Percentiles rank a stretch among this genome's conserved stretches.
These are phyloP conservation scores for Cheilosia variabilis DNA, from an alignment of 2,888 invertebrate genomes.

Conservation along the genomic window DNA sequence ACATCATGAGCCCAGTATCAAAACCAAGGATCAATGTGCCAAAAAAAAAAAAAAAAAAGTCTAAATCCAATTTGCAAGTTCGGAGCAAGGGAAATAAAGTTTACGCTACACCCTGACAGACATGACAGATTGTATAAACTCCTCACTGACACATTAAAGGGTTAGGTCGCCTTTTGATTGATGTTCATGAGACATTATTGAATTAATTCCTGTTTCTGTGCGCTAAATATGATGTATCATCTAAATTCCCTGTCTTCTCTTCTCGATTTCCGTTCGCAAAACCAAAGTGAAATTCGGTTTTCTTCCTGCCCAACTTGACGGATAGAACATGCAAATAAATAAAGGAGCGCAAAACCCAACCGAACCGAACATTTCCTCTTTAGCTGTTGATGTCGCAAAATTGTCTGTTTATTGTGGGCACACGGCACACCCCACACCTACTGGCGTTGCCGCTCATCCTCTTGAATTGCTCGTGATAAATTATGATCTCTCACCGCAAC, in stretches of 20 bases:
- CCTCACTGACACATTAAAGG: conserved; percentile 37
- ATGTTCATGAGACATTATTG: conserved; percentile 58
- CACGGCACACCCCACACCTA: conserved; percentile 19
- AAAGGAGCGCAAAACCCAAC: conserved; percentile 35
- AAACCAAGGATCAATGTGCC: neutral
- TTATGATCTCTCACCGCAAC: conserved; percentile 45
- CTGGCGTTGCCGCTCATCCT: conserved; percentile 11
- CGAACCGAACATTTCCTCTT: conserved; percentile 31
- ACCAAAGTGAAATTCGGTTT: conserved; percentile 7
- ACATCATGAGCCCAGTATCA: neutral
- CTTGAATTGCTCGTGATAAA: conserved; percentile 53
- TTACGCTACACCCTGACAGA: conserved; percentile 23
- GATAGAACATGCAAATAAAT: conserved; percentile 15
- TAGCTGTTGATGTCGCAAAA: conserved; percentile 52
- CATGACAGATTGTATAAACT: conserved; percentile 60
- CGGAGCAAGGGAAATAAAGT: conserved; percentile 15
- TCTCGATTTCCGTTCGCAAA: conserved; percentile 26
- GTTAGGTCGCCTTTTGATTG: conserved; percentile 30
- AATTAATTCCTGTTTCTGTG: conserved; percentile 52
- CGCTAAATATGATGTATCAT: conserved; percentile 47
- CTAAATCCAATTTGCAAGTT: conserved; percentile 52
- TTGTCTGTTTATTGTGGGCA: conserved; percentile 57
- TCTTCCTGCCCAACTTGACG: neutral
- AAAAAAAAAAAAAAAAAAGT: no score
- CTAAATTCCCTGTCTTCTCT: neutral